phyloP scores from a whole-genome alignment of 2,113 vertebrate species.

The Synodontis membranacea region DNA sequence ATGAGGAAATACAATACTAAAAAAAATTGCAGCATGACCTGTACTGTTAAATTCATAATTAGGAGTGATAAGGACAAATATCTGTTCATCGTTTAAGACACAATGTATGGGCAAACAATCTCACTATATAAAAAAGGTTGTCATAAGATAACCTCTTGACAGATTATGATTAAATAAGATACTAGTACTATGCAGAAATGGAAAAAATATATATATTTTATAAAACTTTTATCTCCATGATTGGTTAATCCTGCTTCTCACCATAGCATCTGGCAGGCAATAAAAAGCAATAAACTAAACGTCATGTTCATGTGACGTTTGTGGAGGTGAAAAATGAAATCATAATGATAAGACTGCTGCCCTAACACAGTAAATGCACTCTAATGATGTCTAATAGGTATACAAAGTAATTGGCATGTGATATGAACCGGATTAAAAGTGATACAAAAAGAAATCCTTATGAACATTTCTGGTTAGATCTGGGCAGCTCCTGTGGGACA shows the following conservation, averaged over 20 bases:
- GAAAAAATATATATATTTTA: too few relatives aligned
- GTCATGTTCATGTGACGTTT: too few relatives aligned
- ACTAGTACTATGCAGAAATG: background rate
- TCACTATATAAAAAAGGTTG: background rate
- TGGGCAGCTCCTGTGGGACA: background rate
- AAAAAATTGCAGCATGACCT: background rate
- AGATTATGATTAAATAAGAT: background rate
- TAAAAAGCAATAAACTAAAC: background rate
- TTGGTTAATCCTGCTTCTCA: background rate
- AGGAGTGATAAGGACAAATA: background rate
- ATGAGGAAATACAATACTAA: background rate
- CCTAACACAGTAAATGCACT: background rate
- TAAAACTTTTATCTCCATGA: too few relatives aligned
- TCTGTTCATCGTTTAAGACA: background rate
- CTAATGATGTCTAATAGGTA: too few relatives aligned
- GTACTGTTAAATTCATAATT: background rate
- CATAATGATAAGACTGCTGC: background rate
- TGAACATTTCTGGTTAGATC: background rate
- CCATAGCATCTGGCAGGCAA: background rate
- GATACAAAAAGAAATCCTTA: background rate
- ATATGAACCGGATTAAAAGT: background rate
- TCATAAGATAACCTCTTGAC: background rate
- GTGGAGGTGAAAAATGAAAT: too few relatives aligned
- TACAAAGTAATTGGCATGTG: background rate
- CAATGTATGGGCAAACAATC: background rate